These are phyloP conservation scores for Crypturellus undulatus DNA, from an alignment of 2,113 vertebrate genomes.

Conservation along the genomic window DNA sequence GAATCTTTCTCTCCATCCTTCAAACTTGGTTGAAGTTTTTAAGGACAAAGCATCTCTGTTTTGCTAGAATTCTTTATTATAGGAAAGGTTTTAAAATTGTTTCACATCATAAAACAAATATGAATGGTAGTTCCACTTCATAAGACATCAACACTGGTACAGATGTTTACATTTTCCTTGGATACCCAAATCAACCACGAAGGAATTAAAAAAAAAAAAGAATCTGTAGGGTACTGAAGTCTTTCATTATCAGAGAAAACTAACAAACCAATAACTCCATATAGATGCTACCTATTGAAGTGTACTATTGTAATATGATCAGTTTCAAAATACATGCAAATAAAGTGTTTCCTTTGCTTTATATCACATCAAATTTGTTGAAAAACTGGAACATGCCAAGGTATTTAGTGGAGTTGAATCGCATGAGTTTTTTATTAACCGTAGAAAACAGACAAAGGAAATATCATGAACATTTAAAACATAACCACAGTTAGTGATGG, in stretches of 20 bases:
- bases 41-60: slow-evolving; percentile 49
- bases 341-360: neutral
- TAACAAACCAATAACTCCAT: rapidly evolving
- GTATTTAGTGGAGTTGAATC: neutral
- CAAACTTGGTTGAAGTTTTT: neutral
- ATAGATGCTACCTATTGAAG: neutral
- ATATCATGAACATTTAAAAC: neutral
- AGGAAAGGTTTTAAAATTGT: neutral
- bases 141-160: neutral
- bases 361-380: neutral
- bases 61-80: neutral
- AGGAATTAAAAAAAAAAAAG: neutral
- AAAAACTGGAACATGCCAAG: neutral
- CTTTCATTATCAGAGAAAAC: neutral
- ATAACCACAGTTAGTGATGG: rapidly evolving
- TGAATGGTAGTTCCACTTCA: neutral
- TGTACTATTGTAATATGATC: neutral
- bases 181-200: neutral
- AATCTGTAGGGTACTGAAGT: neutral
- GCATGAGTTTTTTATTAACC: neutral
- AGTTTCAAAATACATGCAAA: neutral
- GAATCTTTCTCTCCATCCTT: neutral
- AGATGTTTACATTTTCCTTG: neutral
- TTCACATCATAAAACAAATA: slow-evolving; percentile 13
- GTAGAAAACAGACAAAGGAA: neutral